phyloP scores from a whole-genome alignment of 2,113 vertebrate species.

The Theropithecus gelada region DNA sequence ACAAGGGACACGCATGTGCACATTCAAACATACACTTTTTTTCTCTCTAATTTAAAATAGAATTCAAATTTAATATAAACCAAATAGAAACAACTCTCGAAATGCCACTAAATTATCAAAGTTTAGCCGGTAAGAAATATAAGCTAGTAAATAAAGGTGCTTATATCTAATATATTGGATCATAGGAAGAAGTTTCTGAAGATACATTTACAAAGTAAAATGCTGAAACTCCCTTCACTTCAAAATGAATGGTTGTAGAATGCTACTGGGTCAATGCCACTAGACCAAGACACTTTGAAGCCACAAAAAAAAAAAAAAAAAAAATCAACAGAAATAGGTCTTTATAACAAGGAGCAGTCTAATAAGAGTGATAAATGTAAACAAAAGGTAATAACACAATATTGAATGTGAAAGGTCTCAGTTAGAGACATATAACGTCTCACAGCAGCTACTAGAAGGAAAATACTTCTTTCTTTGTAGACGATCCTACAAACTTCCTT shows the following conservation, averaged over 20 bases:
- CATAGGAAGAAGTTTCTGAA: neutral
- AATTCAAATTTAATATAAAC: neutral
- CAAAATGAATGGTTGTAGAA: neutral
- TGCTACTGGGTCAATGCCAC: neutral
- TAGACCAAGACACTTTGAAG: neutral
- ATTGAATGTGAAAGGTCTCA: neutral
- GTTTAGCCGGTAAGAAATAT: neutral
- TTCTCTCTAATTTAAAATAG: neutral
- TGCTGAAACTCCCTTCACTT: neutral
- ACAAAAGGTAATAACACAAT: neutral
- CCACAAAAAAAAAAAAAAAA: neutral
- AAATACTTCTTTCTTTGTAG: neutral
- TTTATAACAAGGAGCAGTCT: neutral
- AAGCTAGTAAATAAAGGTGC: neutral
- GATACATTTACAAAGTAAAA: neutral
- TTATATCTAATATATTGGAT: neutral
- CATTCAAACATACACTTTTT: neutral
- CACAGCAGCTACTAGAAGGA: neutral
- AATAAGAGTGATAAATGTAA: neutral
- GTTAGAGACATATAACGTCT: neutral
- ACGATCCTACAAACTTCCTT: neutral
- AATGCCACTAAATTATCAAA: neutral
- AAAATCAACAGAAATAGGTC: neutral
- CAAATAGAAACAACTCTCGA: neutral
- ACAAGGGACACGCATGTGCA: neutral